A percentile compares a stretch with the other conserved stretches of the same genome.
Evolutionary conservation across 1,140 invertebrate species (phyloP).

Genomic region (Drosophila burlai): DNA sequence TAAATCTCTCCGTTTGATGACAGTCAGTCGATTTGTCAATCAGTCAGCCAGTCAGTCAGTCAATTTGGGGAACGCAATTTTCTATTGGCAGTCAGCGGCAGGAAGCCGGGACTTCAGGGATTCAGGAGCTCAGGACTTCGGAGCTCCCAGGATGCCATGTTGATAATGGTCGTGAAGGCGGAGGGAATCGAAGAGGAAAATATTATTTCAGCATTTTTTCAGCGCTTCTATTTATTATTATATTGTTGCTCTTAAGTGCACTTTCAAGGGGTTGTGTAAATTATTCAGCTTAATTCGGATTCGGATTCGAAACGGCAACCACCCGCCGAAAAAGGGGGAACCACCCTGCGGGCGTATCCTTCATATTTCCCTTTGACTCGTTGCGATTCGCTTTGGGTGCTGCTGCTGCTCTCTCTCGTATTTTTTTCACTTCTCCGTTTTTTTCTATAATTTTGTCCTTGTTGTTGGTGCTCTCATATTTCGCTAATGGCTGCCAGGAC

Average conservation of each 20-base stretch:
- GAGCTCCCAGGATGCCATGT: conserved; percentile 20
- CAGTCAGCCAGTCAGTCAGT: conserved; percentile 47
- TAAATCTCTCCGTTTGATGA: conserved; percentile 11
- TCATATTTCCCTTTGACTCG: conserved; percentile 52
- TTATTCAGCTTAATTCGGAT: conserved; percentile 80
- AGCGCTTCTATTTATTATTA: conserved; percentile 54
- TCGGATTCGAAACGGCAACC: conserved; percentile 19
- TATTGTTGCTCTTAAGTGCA: conserved; percentile 73
- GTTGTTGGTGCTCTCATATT: conserved; percentile 70
- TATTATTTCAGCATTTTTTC: conserved; percentile 44
- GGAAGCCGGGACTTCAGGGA: conserved; percentile 16
- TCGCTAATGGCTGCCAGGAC: conserved; percentile 81
- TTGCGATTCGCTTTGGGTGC: conserved; percentile 72
- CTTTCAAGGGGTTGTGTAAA: conserved; percentile 79
- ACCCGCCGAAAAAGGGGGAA: background rate
- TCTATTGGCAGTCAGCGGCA: conserved; percentile 73
- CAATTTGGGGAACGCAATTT: conserved; percentile 61
- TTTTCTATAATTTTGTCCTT: conserved; percentile 20
- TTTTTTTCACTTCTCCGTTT: conserved; percentile 11
- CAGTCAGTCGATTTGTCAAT: conserved; percentile 38
- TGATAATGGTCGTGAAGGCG: conserved; percentile 4
- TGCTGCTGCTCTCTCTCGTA: conserved; percentile 15
- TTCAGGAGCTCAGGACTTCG: background rate
- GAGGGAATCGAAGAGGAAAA: conserved; percentile 39
- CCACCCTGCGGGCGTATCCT: conserved; percentile 32